A percentile compares a stretch with the other conserved stretches of the same genome.
Conservation (phyloP, 2,888 invertebrate genomes). For the Desoria tigrina region DNA sequence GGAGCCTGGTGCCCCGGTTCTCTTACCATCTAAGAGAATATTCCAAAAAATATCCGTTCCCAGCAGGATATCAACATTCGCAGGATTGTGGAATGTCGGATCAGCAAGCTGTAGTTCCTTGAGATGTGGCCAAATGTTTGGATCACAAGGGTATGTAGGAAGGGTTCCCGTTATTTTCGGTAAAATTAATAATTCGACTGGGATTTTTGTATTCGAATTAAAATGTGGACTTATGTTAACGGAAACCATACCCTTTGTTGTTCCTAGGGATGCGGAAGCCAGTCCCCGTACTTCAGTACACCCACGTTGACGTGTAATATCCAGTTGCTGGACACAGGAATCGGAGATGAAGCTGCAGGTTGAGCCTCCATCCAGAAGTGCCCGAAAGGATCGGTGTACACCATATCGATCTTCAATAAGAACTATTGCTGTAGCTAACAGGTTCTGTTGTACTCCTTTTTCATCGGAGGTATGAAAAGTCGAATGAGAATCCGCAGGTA, state of each 20-base stretch:
- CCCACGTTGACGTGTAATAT: background rate
- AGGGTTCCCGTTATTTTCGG: conserved; percentile 16
- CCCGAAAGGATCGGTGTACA: background rate
- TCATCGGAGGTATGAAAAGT: background rate
- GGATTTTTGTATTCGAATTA: background rate
- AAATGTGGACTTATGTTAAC: background rate
- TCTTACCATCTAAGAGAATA: background rate
- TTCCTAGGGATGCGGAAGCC: background rate
- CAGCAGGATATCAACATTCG: conserved; percentile 25
- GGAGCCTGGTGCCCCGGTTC: background rate
- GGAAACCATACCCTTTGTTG: background rate
- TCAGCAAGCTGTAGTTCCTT: conserved; percentile 27
- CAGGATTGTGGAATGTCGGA: conserved; percentile 18
- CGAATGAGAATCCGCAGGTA: no score
- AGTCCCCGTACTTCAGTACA: background rate
- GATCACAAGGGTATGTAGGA: background rate
- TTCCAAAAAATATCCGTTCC: conserved; percentile 23
- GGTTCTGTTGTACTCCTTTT: background rate
- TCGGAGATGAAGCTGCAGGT: conserved; percentile 6
- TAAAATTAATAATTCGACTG: conserved; percentile 17
- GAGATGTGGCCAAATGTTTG: conserved; percentile 22
- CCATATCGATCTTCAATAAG: background rate
- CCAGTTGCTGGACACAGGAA: background rate
- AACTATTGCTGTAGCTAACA: conserved; percentile 14
- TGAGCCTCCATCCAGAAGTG: conserved; percentile 19